A percentile compares a stretch with the other conserved stretches of the same genome.
Evolutionary conservation across 2,113 vertebrate genomes (phyloP).

Genomic region (Myotis davidii): DNA sequence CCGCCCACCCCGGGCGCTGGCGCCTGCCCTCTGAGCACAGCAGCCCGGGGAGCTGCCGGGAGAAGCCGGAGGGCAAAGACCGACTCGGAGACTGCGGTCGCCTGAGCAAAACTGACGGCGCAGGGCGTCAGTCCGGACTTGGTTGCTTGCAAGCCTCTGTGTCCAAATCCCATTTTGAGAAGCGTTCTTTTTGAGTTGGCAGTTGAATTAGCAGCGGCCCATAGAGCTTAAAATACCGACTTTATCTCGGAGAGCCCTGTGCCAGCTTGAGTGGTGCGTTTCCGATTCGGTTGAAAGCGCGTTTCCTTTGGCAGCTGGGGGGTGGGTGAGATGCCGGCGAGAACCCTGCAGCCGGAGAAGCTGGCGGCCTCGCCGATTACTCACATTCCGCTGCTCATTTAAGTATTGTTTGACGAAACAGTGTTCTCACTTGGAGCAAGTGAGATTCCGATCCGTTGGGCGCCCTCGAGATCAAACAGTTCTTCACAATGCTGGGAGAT

Average conservation of each 20-base stretch:
- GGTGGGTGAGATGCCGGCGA: background rate
- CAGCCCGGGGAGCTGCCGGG: background rate
- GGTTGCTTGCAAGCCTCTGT: slow-evolving; percentile 37
- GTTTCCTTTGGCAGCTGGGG: slow-evolving; percentile 66
- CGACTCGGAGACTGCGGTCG: background rate
- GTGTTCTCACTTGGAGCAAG: background rate
- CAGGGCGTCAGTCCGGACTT: background rate
- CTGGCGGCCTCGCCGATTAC: slow-evolving; percentile 54
- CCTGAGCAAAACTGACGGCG: background rate
- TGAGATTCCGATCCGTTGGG: slow-evolving; percentile 13
- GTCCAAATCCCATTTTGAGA: background rate
- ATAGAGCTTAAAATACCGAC: slow-evolving; percentile 58
- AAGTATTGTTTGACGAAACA: slow-evolving; percentile 56
- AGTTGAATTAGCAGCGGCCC: slow-evolving; percentile 33
- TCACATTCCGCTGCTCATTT: slow-evolving; percentile 62
- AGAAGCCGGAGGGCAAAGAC: slow-evolving; percentile 29
- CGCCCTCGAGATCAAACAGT: slow-evolving; percentile 32
- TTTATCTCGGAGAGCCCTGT: slow-evolving; percentile 59
- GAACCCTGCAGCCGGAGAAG: slow-evolving; percentile 41
- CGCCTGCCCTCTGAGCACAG: background rate
- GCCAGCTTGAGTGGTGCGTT: slow-evolving; percentile 68
- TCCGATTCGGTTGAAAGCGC: slow-evolving; percentile 70
- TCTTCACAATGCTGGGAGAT: background rate
- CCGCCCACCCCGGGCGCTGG: background rate
- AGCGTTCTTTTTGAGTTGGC: slow-evolving; percentile 52